A percentile compares a stretch with the other conserved stretches of the same genome.
These are phyloP conservation scores for Thunnus albacares DNA, from an alignment of 2,797 vertebrate genomes.

Conservation along the genomic window DNA sequence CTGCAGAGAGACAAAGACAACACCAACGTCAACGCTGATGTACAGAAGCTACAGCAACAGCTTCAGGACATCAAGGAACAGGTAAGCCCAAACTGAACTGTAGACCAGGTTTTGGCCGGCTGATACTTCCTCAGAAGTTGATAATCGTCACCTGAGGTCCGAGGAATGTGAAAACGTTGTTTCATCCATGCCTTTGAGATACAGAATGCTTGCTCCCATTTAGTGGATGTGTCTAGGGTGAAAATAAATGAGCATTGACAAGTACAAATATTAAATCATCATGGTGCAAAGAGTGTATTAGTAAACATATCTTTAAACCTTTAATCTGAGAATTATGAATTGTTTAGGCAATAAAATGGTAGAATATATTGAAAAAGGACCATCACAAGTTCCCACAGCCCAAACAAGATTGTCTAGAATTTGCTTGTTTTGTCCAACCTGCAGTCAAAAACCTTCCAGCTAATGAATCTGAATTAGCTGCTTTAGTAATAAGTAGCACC, in stretches of 20 bases:
- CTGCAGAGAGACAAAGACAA: slow-evolving; percentile 99
- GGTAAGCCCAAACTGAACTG: slow-evolving; percentile 78
- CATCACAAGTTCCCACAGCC: too few species aligned
- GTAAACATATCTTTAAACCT: neutral
- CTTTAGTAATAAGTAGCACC: too few species aligned
- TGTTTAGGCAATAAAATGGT: too few species aligned
- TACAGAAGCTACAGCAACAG: slow-evolving; percentile 98
- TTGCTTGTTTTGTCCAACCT: neutral
- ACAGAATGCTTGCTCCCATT: neutral
- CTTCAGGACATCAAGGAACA: slow-evolving; percentile 99
- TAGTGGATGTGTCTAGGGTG: neutral
- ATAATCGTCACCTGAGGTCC: neutral
- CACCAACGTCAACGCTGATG: slow-evolving; percentile 98
- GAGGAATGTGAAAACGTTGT: neutral
- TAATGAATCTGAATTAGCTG: neutral
- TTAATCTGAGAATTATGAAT: too few species aligned
- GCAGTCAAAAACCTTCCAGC: neutral
- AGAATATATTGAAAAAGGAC: too few species aligned
- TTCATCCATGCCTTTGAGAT: neutral
- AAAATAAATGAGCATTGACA: neutral
- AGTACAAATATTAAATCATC: neutral
- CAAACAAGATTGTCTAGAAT: neutral
- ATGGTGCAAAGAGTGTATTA: neutral
- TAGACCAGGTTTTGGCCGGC: neutral
- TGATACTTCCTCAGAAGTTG: neutral